Evolutionary conservation across 2,888 invertebrate genomes (phyloP), one percentile per base, ranked within the genome.

Genomic region (Drosophila longiperda): DNA sequence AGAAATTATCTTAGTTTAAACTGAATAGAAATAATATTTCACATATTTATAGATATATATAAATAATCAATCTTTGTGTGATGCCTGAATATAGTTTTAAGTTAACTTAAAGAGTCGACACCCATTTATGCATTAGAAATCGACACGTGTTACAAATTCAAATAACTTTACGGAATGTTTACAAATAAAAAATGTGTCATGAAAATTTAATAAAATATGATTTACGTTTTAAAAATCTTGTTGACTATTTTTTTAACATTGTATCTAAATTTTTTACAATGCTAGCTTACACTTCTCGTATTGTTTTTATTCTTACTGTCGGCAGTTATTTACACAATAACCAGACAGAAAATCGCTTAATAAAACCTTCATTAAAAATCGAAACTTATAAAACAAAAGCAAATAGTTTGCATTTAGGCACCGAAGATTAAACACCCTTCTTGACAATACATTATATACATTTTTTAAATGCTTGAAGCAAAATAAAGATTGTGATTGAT

Each of bases 181-280:
- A 75, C 85, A 89, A 87, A 87, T 89, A 83, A 89, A 84, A 87
- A 87, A 83, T 80, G 81, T 83, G 82, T 81, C 83, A 87, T 82
- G 79, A 75, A 87, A 87, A 87, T 87, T 90, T 86, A 83, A 87
- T 90, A 90, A 88, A 87, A 89, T 85, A 85, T 89, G 81, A 89
- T 85, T 89, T 89, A 85, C 87, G 88, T 61, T 63, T 71, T 72
- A 65, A 55, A 75, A 52, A 62, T 65, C 23, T 62, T 29, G 1
- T 34, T 33, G 15, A 1, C 9, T 6, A 9, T 54, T 75, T 32
- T 42, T 48, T 54, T 12, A 12, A 45, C 4, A 59, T 36, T 60
- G 70, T 73, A 76, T 78, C 62, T 49, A 50, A 55, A 62, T 66
- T 75, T 86, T 86, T 74, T 73, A 48, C 65, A 72, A 63, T 76